Evolutionary conservation across 2,113 vertebrate species (phyloP).

Genomic region (human): DNA sequence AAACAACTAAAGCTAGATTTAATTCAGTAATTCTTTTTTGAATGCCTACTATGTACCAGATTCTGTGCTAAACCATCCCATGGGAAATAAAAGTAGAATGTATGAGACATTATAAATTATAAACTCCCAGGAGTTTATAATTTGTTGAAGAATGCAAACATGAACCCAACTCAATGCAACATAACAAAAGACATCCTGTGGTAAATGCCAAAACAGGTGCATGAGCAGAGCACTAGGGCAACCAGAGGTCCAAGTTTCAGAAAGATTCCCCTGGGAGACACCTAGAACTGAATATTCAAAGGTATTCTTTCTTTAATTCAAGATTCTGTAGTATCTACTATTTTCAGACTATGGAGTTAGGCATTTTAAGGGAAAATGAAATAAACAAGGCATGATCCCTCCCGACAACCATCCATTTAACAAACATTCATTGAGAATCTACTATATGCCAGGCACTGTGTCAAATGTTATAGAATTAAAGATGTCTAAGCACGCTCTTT

Average conservation of each 20-base stretch:
- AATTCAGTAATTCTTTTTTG: neutral
- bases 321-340: neutral
- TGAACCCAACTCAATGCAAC: neutral
- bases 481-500: neutral
- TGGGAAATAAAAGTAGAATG: neutral
- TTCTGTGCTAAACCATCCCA: neutral
- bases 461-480: neutral
- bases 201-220: neutral
- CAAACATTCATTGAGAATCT: neutral
- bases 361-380: neutral
- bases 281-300: neutral
- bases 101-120: neutral
- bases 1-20: neutral
- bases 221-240: neutral
- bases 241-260: neutral
- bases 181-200: neutral
- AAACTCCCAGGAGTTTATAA: neutral
- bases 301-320: neutral
- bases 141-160: neutral
- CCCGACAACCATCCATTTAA: neutral
- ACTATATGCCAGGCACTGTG: neutral
- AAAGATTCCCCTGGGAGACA: neutral
- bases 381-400: neutral
- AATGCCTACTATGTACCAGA: neutral
- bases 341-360: neutral